A percentile compares a stretch with the other conserved stretches of the same genome.
These are phyloP conservation scores for Acrobeloides nanus DNA, from an alignment of 2,888 invertebrate species.

Conservation along the genomic window DNA sequence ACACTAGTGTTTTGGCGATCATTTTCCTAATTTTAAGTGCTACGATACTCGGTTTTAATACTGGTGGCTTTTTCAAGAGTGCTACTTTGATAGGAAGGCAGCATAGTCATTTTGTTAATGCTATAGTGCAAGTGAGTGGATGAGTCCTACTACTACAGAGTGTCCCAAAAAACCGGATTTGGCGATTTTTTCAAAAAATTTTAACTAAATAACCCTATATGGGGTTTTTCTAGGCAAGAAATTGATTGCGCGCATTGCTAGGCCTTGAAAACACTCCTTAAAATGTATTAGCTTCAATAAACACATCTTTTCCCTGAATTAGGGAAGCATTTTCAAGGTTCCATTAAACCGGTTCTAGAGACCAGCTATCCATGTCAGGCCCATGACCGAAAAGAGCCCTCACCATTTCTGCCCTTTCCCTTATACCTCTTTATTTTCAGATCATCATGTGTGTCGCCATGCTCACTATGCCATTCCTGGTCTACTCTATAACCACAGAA, in stretches of 20 bases:
- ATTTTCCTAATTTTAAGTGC: conserved; percentile 18
- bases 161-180: no score
- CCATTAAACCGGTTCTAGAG: no score
- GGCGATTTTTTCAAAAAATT: no score
- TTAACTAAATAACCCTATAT: no score
- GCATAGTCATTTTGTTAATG: conserved; percentile 24
- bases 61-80: conserved; percentile 30
- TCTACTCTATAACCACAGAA: conserved; percentile 15
- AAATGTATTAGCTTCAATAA: no score
- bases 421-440: conserved; percentile 17
- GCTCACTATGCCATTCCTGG: conserved; percentile 21
- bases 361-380: no score
- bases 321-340: no score
- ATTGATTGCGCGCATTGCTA: no score
- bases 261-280: no score
- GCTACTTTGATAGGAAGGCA: conserved; percentile 26
- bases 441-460: conserved; percentile 23
- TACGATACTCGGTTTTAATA: conserved; percentile 26
- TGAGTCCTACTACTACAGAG: no score
- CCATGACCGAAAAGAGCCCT: neutral
- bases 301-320: no score
- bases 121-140: conserved; percentile 16
- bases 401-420: neutral
- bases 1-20: conserved; percentile 8
- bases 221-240: no score